Evolutionary conservation across 1,140 invertebrate species (phyloP).

Genomic region (Archivesica marissinica): DNA sequence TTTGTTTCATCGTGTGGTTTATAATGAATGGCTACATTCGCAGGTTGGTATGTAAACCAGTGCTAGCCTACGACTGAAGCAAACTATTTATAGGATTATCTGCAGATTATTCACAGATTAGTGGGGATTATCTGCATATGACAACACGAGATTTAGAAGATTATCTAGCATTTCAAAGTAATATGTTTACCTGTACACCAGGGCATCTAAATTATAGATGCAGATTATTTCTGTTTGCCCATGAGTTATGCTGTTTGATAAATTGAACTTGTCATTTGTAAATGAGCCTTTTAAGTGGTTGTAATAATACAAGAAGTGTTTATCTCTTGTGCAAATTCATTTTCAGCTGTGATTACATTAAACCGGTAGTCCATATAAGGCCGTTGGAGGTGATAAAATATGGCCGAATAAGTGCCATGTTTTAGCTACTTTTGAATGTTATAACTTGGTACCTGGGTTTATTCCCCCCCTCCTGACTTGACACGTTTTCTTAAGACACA

Average conservation of each 20-base stretch:
- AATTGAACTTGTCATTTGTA: slow-evolving; percentile 65
- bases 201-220: slow-evolving; percentile 60
- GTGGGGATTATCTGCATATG: slow-evolving; percentile 56
- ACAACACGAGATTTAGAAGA: slow-evolving; percentile 61
- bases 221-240: slow-evolving; percentile 52
- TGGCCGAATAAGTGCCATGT: slow-evolving; percentile 47
- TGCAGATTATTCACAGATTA: slow-evolving; percentile 19
- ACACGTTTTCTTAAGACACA: slow-evolving; percentile 45
- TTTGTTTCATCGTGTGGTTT: neutral
- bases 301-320: neutral
- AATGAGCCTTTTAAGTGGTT: slow-evolving; percentile 59
- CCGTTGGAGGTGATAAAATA: slow-evolving; percentile 63
- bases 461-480: slow-evolving; percentile 37
- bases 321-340: slow-evolving; percentile 23
- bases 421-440: slow-evolving; percentile 61
- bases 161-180: slow-evolving; percentile 30
- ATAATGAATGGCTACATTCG: neutral
- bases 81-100: slow-evolving; percentile 30
- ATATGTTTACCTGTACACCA: slow-evolving; percentile 38
- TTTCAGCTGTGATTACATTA: slow-evolving; percentile 5
- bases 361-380: slow-evolving; percentile 27
- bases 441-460: slow-evolving; percentile 8
- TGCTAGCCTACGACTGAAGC: neutral
- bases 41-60: slow-evolving; percentile 11
- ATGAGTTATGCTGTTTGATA: slow-evolving; percentile 51